A percentile compares a stretch with the other conserved stretches of the same genome.
phyloP scores from a whole-genome alignment of 1,140 invertebrate species.

The Wiebesia pumilae region DNA sequence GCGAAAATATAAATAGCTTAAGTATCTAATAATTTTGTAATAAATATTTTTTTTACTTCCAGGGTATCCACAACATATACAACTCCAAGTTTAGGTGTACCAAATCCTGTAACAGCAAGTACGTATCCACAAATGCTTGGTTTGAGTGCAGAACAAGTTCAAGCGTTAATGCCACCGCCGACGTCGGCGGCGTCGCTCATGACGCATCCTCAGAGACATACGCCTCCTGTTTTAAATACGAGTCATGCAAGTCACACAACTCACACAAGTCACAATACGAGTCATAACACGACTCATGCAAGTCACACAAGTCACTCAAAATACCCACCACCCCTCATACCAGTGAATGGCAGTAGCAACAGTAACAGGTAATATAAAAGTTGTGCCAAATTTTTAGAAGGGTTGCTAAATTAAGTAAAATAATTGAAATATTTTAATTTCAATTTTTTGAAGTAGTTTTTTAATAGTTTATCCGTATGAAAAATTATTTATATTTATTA shows the following conservation, averaged over 20 bases:
- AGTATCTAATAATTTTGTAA: slow-evolving; percentile 42
- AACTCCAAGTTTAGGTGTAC: slow-evolving; percentile 69
- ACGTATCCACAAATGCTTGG: slow-evolving; percentile 73
- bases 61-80: slow-evolving; percentile 75
- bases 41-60: slow-evolving; percentile 61
- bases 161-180: slow-evolving; percentile 71
- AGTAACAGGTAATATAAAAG: slow-evolving; percentile 42
- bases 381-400: too few species aligned
- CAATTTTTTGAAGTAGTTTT: too few species aligned
- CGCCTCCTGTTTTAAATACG: slow-evolving; percentile 63
- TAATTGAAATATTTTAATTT: too few species aligned
- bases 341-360: slow-evolving; percentile 72
- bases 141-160: slow-evolving; percentile 70
- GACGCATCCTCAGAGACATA: slow-evolving; percentile 70
- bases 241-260: slow-evolving; percentile 29
- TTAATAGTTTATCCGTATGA: too few species aligned
- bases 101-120: slow-evolving; percentile 69
- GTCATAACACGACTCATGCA: slow-evolving; percentile 26
- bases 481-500: too few species aligned
- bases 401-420: too few species aligned
- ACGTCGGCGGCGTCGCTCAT: slow-evolving; percentile 66
- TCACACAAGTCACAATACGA: slow-evolving; percentile 59
- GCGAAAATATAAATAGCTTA: not conserved
- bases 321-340: slow-evolving; percentile 77
- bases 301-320: slow-evolving; percentile 64